Conservation (phyloP, 2,888 invertebrate species). For the Noctua fimbriata region DNA sequence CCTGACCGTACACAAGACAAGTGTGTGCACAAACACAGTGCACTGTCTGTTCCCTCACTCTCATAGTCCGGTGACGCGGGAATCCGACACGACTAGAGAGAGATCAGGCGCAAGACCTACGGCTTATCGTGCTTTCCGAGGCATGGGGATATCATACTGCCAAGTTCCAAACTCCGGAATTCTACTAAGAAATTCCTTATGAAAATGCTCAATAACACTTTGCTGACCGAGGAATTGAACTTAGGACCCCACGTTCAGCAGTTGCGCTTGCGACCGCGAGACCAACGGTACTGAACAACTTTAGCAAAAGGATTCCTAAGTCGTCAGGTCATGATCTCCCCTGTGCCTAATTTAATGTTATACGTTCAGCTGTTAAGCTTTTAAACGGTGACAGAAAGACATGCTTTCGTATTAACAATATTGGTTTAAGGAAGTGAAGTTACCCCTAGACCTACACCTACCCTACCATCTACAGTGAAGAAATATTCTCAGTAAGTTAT, state of each 20-base stretch:
- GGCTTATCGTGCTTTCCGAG: not conserved
- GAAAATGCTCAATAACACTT: not conserved
- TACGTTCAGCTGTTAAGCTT: not conserved
- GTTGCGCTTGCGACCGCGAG: not conserved
- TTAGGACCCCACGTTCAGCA: not conserved
- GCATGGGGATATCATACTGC: not conserved
- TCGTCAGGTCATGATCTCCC: not conserved
- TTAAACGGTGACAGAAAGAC: not conserved
- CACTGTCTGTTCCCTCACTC: not conserved
- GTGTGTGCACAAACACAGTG: not conserved
- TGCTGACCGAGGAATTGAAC: not conserved
- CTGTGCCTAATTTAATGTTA: not conserved
- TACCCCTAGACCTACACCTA: not conserved
- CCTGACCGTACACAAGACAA: no score
- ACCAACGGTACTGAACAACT: not conserved
- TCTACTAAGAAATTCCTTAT: not conserved
- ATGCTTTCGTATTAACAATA: not conserved
- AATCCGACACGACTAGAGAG: not conserved
- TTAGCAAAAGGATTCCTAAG: not conserved
- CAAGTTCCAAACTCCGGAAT: not conserved
- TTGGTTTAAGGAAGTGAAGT: not conserved
- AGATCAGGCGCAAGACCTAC: not conserved
- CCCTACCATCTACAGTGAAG: not conserved
- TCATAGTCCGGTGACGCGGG: not conserved
- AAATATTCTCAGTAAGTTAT: constrained; percentile 5